Conservation (phyloP, 2,888 invertebrate species). For the Drosophila ochracea region DNA sequence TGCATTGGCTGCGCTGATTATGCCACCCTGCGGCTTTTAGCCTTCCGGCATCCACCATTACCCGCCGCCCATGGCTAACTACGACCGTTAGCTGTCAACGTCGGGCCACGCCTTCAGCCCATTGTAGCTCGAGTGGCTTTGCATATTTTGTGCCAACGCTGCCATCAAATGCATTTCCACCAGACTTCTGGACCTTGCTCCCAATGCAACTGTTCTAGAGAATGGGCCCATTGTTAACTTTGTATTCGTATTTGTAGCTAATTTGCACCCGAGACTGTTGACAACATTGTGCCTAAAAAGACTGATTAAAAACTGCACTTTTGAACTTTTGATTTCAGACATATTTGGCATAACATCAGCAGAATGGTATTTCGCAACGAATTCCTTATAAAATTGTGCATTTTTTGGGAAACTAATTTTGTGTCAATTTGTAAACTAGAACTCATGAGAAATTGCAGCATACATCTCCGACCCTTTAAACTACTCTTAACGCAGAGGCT, state of each 20-base stretch:
- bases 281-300: constrained; percentile 6
- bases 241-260: constrained; percentile 14
- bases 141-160: constrained; percentile 40
- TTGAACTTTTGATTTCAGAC: neutral
- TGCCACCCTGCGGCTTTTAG: constrained; percentile 38
- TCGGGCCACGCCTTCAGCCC: constrained; percentile 21
- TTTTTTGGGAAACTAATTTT: neutral
- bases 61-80: constrained; percentile 24
- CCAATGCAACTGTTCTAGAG: constrained; percentile 11
- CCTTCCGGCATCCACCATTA: neutral
- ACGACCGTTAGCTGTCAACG: constrained; percentile 45
- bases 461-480: neutral
- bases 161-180: constrained; percentile 27
- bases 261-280: constrained; percentile 16
- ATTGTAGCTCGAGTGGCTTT: constrained; percentile 45
- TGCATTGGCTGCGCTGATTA: constrained; percentile 74
- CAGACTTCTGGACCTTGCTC: neutral
- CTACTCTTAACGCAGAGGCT: neutral
- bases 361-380: neutral
- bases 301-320: neutral
- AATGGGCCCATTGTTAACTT: constrained; percentile 16
- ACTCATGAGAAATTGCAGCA: neutral
- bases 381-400: neutral
- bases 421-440: too few species aligned
- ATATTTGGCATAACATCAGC: neutral